Conservation (phyloP, 2,113 vertebrate genomes). For the Atrichornis clamosus region DNA sequence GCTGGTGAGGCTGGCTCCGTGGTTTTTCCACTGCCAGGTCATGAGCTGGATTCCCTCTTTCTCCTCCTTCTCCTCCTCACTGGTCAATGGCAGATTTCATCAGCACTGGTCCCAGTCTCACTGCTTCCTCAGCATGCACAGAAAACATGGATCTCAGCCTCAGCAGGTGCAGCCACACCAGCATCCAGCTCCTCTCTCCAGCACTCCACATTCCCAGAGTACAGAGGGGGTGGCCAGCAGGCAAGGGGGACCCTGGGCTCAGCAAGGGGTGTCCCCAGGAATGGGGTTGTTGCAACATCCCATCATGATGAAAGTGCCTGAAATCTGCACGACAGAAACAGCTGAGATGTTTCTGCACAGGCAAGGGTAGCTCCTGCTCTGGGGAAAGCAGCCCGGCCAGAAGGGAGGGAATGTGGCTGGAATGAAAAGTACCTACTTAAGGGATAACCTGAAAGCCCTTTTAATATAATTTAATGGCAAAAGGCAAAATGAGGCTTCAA, state of each 20-base stretch:
- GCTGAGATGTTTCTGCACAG: neutral
- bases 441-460: slow-evolving; percentile 34
- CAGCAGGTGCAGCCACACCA: neutral
- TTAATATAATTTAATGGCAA: slow-evolving; percentile 16
- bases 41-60: neutral
- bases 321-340: fast-evolving
- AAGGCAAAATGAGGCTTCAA: neutral
- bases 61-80: neutral
- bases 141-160: neutral
- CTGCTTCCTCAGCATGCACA: neutral
- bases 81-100: neutral
- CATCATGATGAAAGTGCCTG: fast-evolving
- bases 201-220: neutral
- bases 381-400: neutral
- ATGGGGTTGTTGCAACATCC: neutral
- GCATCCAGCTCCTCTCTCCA: fast-evolving
- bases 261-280: fast-evolving
- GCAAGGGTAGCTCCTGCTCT: neutral
- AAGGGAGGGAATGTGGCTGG: neutral
- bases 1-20: neutral
- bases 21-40: neutral
- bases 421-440: slow-evolving; percentile 34
- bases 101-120: neutral
- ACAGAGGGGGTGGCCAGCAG: neutral
- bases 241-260: too few relatives aligned